Evolutionary conservation across 2,113 vertebrate species (phyloP), one percentile per base, ranked within the genome.

Genomic region (Ifrita kowaldi): DNA sequence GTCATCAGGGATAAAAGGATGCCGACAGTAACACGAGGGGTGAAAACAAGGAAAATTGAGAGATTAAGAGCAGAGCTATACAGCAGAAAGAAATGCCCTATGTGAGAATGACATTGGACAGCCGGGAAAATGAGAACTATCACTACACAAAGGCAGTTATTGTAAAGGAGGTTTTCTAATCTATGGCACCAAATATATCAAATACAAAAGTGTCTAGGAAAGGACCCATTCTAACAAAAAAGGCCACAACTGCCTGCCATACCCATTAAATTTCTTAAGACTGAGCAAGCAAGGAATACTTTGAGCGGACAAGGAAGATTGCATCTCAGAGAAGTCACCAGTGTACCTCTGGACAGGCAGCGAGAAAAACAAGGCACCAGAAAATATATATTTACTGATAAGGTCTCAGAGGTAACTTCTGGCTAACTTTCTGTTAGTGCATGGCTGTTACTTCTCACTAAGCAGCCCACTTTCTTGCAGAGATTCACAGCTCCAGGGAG

Each of bases 401-500:
- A 78, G 28, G 71, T 60, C 76, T 87, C 65, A 74, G 13, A 64
- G 44, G 68, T 59, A 93, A 92, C 68, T 92, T 80, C 73, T 89
- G 80, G 65, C 42, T 89, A 81, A 65, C 64, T 78, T 89, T 73
- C 78, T 81, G 42, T 59, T 35, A 52, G 73, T 8, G 27, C n/a
- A 28, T 0, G 39, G 86, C 83, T 84, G 52, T 76, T 74, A 9
- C 56, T 88, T 55, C 55, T 73, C 71, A 27, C 67, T 32, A 63
- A 81, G 76, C 79, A 92, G 73, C 35, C 64, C 32, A 6, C 52
- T 87, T 87, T 28, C 76, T 75, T 0, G 0, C 53, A 80, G 62
- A 84, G 82, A 90, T 73, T 74, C 85, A 80, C 59, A 90, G 90
- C 92, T 96, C 64, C 68, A 26, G 47, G 27, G 52, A 95, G 80